Evolutionary conservation across 1,140 invertebrate genomes (phyloP), one percentile per base, ranked within the genome.

Genomic region (Lepidurus packardi): DNA sequence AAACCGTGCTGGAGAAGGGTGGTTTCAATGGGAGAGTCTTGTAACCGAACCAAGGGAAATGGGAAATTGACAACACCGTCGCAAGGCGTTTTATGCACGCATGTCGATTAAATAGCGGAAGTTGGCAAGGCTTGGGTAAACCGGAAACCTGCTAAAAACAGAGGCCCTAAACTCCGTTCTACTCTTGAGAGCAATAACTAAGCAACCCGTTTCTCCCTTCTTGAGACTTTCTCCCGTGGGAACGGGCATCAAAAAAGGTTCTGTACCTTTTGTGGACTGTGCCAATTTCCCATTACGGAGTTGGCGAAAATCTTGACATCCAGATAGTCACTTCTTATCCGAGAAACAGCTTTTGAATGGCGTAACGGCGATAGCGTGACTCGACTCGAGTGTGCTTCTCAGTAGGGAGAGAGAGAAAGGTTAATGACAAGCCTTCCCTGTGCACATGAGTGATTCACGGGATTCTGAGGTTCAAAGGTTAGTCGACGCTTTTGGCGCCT

Each of bases 61-160:
- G 53, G 2, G 13, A 65, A 11, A 65, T n/a, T 65, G 53, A 16
- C 2, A 65, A 65, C 16, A n/a, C 21, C 21, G 53, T 65, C 53
- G 53, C 53, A 65, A 9, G 53, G 53, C 53, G 53, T 65, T 65
- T 65, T 65, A 65, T 65, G 53, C 53, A 65, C 53, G 53, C 53
- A 21, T 65, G 53, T 65, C 9, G 53, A 65, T 65, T 65, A 65
- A 65, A 65, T 21, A 65, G 53, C 53, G 53, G 53, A 65, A 65
- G 13, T 65, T 65, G 53, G 13, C 21, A 21, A 65, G 53, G 53
- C 16, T n/a, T 21, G 53, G 7, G n/a, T 13, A 21, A 21, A 65
- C 53, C 53, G 53, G 53, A 65, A 65, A 16, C 21, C 1, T 65
- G 53, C 13, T 65, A 16, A 65, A 34, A 16, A 65, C 53, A 65